Conservation (phyloP, 2,797 vertebrate species). For the Anabas testudineus region DNA sequence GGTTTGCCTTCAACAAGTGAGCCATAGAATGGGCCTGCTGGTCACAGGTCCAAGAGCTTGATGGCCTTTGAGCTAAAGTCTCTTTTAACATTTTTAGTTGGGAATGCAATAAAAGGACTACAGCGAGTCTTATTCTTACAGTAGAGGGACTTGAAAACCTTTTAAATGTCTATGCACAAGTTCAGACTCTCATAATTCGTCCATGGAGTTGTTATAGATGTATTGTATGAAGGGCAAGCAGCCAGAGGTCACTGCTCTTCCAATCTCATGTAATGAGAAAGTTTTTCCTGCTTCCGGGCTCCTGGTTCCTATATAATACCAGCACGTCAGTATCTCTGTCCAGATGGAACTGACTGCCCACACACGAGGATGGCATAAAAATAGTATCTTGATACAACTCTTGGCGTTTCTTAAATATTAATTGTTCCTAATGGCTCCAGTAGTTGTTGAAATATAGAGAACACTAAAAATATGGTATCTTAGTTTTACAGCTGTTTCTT, state of each 20-base stretch:
- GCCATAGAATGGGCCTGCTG: no score
- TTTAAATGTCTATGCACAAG: background rate
- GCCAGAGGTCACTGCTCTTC: background rate
- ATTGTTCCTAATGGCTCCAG: conserved; percentile 15
- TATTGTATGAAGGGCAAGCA: background rate
- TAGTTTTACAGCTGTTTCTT: background rate
- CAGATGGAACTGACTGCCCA: background rate
- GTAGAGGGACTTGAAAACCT: background rate
- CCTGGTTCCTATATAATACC: conserved; percentile 18
- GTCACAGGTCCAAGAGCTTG: no score
- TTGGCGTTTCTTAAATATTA: conserved; percentile 28
- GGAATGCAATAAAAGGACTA: no score
- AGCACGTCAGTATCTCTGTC: conserved; percentile 31
- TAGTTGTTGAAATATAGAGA: background rate
- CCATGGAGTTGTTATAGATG: background rate
- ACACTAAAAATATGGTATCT: background rate
- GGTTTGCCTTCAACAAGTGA: no score
- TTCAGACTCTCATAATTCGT: background rate
- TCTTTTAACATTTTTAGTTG: no score
- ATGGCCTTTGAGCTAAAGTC: no score
- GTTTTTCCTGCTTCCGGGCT: conserved; percentile 12
- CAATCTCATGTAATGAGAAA: background rate
- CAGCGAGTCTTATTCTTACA: no score
- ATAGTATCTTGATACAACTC: conserved; percentile 9
- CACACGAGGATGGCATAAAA: background rate